Evolutionary conservation across 2,888 invertebrate species (phyloP).

Genomic region (Trachelus iudaicus): DNA sequence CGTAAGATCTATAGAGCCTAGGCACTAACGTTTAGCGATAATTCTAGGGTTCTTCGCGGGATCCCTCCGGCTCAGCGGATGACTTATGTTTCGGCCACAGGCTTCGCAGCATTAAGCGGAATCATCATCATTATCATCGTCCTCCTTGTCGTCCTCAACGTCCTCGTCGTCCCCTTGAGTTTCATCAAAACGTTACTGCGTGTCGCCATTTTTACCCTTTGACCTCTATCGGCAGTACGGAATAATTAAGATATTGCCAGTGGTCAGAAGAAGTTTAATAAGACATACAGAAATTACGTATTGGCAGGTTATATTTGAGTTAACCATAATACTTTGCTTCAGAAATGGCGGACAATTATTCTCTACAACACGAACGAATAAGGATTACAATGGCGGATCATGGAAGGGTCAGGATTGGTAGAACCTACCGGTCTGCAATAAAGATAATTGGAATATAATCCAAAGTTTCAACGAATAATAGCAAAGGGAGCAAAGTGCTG

Average conservation of each 20-base stretch:
- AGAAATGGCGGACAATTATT: neutral
- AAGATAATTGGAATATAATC: constrained; percentile 49
- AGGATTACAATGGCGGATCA: neutral
- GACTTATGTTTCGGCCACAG: constrained; percentile 53
- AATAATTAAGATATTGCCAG: neutral
- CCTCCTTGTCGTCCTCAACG: neutral
- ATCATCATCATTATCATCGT: neutral
- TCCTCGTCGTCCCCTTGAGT: constrained; percentile 18
- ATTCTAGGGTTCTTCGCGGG: constrained; percentile 59
- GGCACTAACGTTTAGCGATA: constrained; percentile 65
- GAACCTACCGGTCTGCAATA: constrained; percentile 39
- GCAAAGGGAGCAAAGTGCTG: neutral
- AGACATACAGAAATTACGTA: neutral
- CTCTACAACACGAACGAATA: neutral
- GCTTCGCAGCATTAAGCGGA: constrained; percentile 23
- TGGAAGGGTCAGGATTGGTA: neutral
- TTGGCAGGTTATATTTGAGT: neutral
- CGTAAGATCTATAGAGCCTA: constrained; percentile 65
- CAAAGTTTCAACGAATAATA: neutral
- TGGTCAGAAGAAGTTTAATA: neutral
- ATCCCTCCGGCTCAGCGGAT: constrained; percentile 52
- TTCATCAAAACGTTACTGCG: constrained; percentile 23
- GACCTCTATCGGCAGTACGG: neutral
- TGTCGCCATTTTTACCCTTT: neutral
- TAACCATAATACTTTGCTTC: neutral